These are phyloP conservation scores for Amphiprion percula DNA, from an alignment of 2,113 vertebrate species.

Conservation along the genomic window DNA sequence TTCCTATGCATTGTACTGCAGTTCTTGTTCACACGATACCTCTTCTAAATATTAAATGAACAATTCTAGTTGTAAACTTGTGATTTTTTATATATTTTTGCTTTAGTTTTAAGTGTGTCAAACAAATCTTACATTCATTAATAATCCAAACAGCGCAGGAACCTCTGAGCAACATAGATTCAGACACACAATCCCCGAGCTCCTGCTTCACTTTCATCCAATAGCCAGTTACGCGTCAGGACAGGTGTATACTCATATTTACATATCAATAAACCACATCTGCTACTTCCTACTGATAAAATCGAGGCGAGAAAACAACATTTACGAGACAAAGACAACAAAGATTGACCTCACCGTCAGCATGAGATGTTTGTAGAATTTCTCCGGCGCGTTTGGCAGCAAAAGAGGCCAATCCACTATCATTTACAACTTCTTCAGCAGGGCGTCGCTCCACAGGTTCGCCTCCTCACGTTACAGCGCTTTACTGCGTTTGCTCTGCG, in stretches of 20 bases:
- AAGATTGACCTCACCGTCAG: constrained; percentile 66
- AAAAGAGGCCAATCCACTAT: constrained; percentile 41
- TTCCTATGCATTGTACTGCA: background rate
- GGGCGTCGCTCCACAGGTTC: constrained; percentile 33
- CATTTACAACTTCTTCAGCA: constrained; percentile 5
- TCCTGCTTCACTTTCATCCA: background rate
- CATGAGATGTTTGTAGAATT: constrained; percentile 44
- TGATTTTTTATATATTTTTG: background rate
- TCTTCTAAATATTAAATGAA: background rate
- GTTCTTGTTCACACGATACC: background rate
- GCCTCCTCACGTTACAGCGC: constrained; percentile 43
- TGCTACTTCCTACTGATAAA: background rate
- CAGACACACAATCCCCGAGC: background rate
- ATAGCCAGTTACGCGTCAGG: background rate
- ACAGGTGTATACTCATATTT: constrained; percentile 56
- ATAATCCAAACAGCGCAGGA: background rate
- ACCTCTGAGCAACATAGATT: constrained; percentile 3
- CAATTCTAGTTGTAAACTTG: background rate
- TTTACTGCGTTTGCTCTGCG: constrained; percentile 39
- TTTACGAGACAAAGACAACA: background rate
- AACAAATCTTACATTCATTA: constrained; percentile 6
- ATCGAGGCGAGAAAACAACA: background rate
- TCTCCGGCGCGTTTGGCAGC: constrained; percentile 8
- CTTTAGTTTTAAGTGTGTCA: background rate
- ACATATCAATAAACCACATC: constrained; percentile 28